Conservation (phyloP, 1,140 invertebrate genomes). For the Cataglyphis hispanica region DNA sequence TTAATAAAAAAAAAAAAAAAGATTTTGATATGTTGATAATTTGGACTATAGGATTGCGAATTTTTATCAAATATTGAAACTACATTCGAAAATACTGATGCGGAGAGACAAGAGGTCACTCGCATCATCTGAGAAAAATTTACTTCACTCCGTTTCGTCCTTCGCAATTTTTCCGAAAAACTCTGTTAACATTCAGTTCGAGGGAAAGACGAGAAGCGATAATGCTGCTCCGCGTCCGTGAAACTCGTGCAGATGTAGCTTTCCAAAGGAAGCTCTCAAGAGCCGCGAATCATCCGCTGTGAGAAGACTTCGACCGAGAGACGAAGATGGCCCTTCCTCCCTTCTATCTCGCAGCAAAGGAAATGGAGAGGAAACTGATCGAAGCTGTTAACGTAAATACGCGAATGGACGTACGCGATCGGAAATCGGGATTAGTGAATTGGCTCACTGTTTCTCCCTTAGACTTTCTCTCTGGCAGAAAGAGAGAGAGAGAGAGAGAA, state of each 20-base stretch:
- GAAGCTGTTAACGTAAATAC: constrained; percentile 82
- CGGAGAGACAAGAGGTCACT: background rate
- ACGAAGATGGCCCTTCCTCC: constrained; percentile 21
- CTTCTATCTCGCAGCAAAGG: constrained; percentile 67
- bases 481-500: background rate
- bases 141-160: background rate
- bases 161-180: background rate
- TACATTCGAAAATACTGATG: background rate
- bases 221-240: constrained; percentile 14
- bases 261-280: constrained; percentile 15
- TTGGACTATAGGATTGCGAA: background rate
- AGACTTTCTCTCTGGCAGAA: constrained; percentile 50
- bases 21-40: background rate
- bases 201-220: constrained; percentile 32
- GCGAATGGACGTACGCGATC: constrained; percentile 76
- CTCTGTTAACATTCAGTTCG: constrained; percentile 20
- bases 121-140: background rate
- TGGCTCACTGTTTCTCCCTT: constrained; percentile 76
- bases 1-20: background rate
- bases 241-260: constrained; percentile 9
- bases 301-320: constrained; percentile 3
- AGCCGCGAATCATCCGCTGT: constrained; percentile 8
- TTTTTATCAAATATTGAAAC: constrained; percentile 15
- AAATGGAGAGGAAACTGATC: constrained; percentile 82
- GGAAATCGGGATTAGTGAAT: constrained; percentile 80